Evolutionary conservation across 37 sponge, comb jelly and placozoan genomes (phyloP), one percentile per base, ranked within the genome.

Genomic region (Crambe crambe): DNA sequence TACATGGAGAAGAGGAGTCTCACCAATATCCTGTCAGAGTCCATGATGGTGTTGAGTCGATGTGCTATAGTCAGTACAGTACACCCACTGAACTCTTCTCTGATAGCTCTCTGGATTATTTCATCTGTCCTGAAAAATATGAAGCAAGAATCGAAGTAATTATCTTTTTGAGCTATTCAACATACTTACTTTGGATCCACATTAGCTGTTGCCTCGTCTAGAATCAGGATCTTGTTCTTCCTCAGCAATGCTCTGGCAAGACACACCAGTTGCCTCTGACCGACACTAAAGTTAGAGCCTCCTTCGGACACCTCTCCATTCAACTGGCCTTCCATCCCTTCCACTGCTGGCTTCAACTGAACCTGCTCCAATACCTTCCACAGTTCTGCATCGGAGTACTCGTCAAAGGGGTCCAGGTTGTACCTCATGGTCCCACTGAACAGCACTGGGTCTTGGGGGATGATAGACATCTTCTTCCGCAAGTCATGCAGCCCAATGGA

Each of bases 41-140:
- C 97, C 89, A 97, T 97, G 58, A 97, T 89, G 21, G 97, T 97
- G 79, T 97, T 89, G 31, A 97, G 81, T 15, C 97, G 83, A 64
- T 97, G 97, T 38, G 97, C 97, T 29, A 97, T 91, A 42, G 97
- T 97, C 32, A 97, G 74, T 2, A 94, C 85, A 31, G 97, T 97
- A 36, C 95, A 89, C 54, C 89, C 85, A 4, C 35, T 25, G 62
- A 97, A 97, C 63, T 81, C 65, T 39, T 80, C 75, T 1, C 92
- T 63, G 15, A 97, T 86, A 4, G 92, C 86, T 37, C 69, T 22
- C 79, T 97, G 97, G 34, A 97, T 94, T 23, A 91, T 86, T 6
- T 58, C 92, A 85, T 97, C 97, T 60, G 97, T 97, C 71, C 92
- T 91, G 73, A 37, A 38, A 2, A 42, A 23, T 1, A 71, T 27